These are phyloP conservation scores for Melanostoma mellinum DNA, from an alignment of 2,888 invertebrate species.

Conservation along the genomic window DNA sequence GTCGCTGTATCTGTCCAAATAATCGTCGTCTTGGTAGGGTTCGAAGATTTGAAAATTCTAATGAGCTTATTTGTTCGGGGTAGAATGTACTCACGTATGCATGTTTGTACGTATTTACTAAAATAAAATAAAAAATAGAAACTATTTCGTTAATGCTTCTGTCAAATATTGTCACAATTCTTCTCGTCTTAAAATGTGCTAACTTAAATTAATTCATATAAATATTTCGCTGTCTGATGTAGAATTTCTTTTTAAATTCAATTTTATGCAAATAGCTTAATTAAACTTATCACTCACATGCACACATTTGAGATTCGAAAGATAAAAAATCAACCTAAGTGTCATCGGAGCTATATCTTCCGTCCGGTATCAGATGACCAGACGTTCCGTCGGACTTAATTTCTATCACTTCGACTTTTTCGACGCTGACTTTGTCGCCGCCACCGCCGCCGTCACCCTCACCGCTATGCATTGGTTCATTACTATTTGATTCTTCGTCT, in stretches of 20 bases:
- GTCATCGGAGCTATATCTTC: constrained; percentile 46
- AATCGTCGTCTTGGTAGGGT: no score
- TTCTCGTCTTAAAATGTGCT: no score
- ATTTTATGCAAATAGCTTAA: constrained; percentile 13
- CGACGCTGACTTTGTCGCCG: constrained; percentile 78
- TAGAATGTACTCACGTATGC: no score
- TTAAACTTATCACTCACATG: constrained; percentile 36
- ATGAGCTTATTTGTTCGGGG: no score
- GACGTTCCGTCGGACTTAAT: constrained; percentile 81
- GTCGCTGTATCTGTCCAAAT: no score
- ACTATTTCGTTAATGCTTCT: no score
- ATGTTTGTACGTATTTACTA: no score
- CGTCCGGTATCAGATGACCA: constrained; percentile 79
- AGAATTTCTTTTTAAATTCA: background rate
- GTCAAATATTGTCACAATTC: no score
- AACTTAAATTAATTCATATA: no score
- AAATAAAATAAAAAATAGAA: no score
- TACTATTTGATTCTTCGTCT: constrained; percentile 48
- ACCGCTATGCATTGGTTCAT: constrained; percentile 42
- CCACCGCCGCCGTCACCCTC: constrained; percentile 77
- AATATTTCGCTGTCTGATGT: no score
- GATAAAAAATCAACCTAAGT: constrained; percentile 35
- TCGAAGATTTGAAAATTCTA: no score
- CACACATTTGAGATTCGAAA: constrained; percentile 42
- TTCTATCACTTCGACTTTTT: constrained; percentile 82